A percentile compares a stretch with the other conserved stretches of the same genome.
Evolutionary conservation across 2,797 vertebrate genomes (phyloP).

Genomic region (Notolepis coatsorum): DNA sequence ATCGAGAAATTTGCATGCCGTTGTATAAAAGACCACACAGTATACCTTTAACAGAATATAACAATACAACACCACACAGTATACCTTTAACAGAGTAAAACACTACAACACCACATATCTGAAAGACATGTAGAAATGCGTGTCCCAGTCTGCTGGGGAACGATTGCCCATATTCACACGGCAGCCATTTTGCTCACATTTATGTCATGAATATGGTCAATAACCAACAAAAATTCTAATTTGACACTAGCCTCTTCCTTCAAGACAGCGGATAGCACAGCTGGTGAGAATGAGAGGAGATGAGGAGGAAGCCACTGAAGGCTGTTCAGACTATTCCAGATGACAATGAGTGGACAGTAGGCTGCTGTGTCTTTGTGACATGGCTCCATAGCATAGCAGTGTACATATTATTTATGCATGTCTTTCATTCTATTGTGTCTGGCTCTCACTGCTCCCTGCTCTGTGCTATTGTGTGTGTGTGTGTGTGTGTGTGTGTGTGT

Average conservation of each 20-base stretch:
- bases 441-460: conserved; percentile 32
- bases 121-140: too few species aligned
- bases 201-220: too few species aligned
- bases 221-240: too few species aligned
- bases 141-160: too few species aligned
- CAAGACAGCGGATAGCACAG: conserved; percentile 6
- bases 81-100: too few species aligned
- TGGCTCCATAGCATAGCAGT: background rate
- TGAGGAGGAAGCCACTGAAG: background rate
- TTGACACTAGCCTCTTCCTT: background rate
- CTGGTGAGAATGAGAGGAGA: conserved; percentile 7
- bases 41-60: too few species aligned
- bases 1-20: too few species aligned
- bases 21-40: too few species aligned
- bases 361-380: background rate
- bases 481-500: background rate
- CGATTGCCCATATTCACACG: too few species aligned
- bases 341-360: background rate
- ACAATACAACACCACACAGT: too few species aligned
- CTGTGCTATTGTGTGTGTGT: conserved; percentile 19
- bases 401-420: conserved; percentile 14
- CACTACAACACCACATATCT: too few species aligned
- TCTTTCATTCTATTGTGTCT: conserved; percentile 50
- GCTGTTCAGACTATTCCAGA: background rate
- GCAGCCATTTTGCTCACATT: too few species aligned